These are phyloP conservation scores for Mesocricetus auratus DNA, from an alignment of 2,113 vertebrate species.

Conservation along the genomic window DNA sequence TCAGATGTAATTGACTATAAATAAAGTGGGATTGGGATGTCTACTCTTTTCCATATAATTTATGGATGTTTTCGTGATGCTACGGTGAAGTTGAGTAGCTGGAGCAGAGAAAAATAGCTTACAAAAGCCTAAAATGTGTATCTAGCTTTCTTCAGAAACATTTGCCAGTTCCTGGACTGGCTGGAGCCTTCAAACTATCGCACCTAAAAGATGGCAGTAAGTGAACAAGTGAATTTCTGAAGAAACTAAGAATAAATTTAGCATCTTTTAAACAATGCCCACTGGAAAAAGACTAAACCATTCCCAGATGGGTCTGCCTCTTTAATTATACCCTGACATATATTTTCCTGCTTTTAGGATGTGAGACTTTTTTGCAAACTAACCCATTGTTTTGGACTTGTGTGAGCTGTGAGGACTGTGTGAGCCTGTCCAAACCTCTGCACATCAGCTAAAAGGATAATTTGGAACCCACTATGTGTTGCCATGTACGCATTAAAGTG, in stretches of 20 bases:
- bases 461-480: constrained; percentile 8
- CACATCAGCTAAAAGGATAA: not conserved
- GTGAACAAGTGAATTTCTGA: constrained; percentile 49
- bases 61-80: constrained; percentile 34
- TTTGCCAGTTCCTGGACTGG: not conserved
- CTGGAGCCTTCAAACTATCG: constrained; percentile 33
- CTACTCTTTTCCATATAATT: constrained; percentile 27
- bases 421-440: not conserved
- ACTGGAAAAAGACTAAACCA: constrained; percentile 44
- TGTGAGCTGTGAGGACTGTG: not conserved
- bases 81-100: not conserved
- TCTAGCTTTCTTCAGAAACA: constrained; percentile 35
- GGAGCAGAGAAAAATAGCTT: constrained; percentile 18
- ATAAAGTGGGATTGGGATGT: constrained; percentile 9
- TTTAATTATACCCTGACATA: constrained; percentile 64
- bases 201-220: constrained; percentile 36
- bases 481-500: not conserved
- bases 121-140: constrained; percentile 1
- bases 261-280: constrained; percentile 51
- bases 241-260: constrained; percentile 69
- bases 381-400: constrained; percentile 44
- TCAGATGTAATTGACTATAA: constrained; percentile 39
- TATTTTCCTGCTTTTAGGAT: constrained; percentile 55
- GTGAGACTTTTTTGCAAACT: constrained; percentile 44
- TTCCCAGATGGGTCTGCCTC: constrained; percentile 48